phyloP scores from a whole-genome alignment of 2,113 vertebrate species.

The Lepisosteus osseus region DNA sequence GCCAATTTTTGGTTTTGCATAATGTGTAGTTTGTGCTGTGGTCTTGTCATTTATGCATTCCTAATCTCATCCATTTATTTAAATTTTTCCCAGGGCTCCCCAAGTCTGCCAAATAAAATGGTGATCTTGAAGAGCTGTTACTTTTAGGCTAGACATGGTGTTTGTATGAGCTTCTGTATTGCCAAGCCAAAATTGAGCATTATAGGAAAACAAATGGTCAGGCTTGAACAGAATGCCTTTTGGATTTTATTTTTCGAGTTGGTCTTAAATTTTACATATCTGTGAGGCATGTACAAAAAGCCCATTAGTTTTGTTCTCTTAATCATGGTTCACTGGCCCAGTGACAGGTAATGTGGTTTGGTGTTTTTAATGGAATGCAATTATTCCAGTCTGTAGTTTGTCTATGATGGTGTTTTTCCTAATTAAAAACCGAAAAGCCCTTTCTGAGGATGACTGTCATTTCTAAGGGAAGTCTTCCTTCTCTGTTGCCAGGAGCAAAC shows the following conservation, averaged over 20 bases:
- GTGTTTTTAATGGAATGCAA: slow-evolving; percentile 21
- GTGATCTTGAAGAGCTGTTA: too few relatives aligned
- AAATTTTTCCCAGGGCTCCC: too few relatives aligned
- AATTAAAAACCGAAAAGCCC: slow-evolving; percentile 19
- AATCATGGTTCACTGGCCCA: slow-evolving; percentile 20
- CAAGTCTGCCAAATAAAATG: too few relatives aligned
- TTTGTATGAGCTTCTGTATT: too few relatives aligned
- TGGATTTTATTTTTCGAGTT: neutral
- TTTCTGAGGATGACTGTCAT: neutral
- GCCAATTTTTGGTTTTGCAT: too few relatives aligned
- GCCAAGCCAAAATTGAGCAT: neutral
- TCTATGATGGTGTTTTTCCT: slow-evolving; percentile 16
- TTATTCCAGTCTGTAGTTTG: slow-evolving; percentile 18
- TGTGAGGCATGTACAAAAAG: neutral
- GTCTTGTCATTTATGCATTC: too few relatives aligned
- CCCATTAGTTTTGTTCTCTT: slow-evolving; percentile 31
- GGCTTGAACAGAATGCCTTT: neutral
- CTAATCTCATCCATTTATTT: too few relatives aligned
- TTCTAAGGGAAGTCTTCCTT: slow-evolving; percentile 13
- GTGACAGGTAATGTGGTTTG: slow-evolving; percentile 26
- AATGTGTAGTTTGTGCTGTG: too few relatives aligned
- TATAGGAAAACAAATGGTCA: neutral
- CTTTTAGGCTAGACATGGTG: too few relatives aligned
- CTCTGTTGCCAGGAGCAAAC: slow-evolving; percentile 31
- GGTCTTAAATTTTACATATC: neutral